Base-by-base conservation (phyloP, 2,888 invertebrate species). In the Acrobasis consociella region DNA sequence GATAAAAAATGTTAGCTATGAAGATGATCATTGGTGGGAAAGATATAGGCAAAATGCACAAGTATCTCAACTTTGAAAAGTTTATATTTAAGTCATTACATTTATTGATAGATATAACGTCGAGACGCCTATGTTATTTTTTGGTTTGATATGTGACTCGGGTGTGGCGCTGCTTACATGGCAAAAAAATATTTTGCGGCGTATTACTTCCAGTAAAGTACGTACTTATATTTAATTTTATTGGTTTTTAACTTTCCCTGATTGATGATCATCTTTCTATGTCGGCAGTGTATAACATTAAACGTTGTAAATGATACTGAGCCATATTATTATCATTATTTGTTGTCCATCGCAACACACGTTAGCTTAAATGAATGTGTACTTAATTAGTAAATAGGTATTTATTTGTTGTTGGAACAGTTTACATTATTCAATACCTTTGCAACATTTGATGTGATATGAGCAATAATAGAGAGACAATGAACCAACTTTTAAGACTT, bases 321-420 rank as follows among this genome's bases (percentile, higher is more conserved):
- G 84, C 86, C 85, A 86, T 87, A 83, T 86, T 82, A 82, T 83
- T 84, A 82, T 82, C 80, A 81, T 79, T 72, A 74, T 72, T 72
- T 74, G 74, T 72, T 70, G 67, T 65, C 70, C 64, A 74, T 77
- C 77, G 49, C 53, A 55, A 62, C 52, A 62, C 60, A 60, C 60
- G 38, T 52, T 55, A 62, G 62, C 55, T 62, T 76, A 77, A 75
- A 76, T 72, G 75, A 80, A 84, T 78, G 81, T 89, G 91, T 92
- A 92, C 91, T 91, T 92, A 92, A 91, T 89, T 91, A 92, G 89
- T 82, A 38, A 82, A 83, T 90, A 87, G 83, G 79, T 84, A 86
- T 88, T 88, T 85, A 62, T 89, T 86, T 85, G 79, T 86, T 86
- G 87, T 89, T 86, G 81, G 80, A 86, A 81, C 85, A 81, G 80